Base-by-base conservation (phyloP, 1,140 invertebrate genomes). In the Maniola jurtina region DNA sequence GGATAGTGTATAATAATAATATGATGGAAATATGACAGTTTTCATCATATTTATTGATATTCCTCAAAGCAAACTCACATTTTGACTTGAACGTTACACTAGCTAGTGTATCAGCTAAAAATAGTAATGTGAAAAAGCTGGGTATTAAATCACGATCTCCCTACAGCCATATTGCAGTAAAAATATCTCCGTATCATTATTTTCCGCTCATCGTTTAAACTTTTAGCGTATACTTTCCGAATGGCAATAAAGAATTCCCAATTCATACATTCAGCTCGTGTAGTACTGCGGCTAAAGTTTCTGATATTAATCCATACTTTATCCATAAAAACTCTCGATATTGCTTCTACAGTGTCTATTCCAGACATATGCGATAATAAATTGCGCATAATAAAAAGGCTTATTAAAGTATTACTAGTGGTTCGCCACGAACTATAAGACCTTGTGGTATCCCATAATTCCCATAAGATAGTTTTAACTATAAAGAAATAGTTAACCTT, bases 321-420 rank as follows among this genome's bases (percentile, higher is more conserved):
- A 66, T 70, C 71, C 68, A 73, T 73, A 73, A 73, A 70, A 73
- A 62, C 67, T 73, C 59, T 59, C 60, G 68, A 73, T 70, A 73
- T 73, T 70, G 68, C 68, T 70, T 67, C 65, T 48, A 45, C 13
- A 73, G 68, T 67, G 64, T 57, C 71, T 69, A 73, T 70, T 70
- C 60, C 33, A 56, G 63, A 68, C 67, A 68, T 70, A 54, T 63
- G 67, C 63, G 63, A 68, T 67, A 57, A 66, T 72, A 71, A 70
- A 61, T 66, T 58, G 52, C 45, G 35, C 15, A 55, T 42, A 66
- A 71, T 71, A 71, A 70, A 69, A 65, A 57, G 55, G 55, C 66
- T 61, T 62, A 58, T 61, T 62, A 58, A 68, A 60, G 48, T 16
- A 50, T 50, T 16, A 16, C 25, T 50, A 16, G 4, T 47, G n/a